Conservation (phyloP, 2,797 vertebrate genomes). For the Aselliscus stoliczkanus region DNA sequence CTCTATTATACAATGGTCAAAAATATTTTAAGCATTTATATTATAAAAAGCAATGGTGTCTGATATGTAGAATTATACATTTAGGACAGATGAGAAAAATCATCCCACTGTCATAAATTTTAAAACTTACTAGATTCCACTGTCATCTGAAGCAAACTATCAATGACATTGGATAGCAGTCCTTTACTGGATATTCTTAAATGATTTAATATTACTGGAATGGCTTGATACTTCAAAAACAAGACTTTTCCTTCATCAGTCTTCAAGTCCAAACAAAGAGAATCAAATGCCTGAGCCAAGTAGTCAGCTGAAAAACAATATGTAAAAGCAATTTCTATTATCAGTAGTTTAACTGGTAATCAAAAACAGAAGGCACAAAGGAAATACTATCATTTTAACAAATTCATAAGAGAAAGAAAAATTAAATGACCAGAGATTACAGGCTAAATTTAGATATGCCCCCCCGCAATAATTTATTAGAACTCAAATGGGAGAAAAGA, state of each 20-base stretch:
- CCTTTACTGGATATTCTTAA: conserved; percentile 82
- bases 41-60: not conserved
- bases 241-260: conserved; percentile 87
- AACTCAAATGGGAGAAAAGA: not conserved
- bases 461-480: not conserved
- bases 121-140: conserved; percentile 87
- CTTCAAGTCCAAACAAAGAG: conserved; percentile 85
- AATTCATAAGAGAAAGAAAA: not conserved
- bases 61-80: not conserved
- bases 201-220: conserved; percentile 83
- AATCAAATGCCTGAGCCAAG: conserved; percentile 87
- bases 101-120: not conserved
- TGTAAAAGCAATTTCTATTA: not conserved
- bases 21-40: not conserved
- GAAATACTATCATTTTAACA: not conserved
- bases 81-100: not conserved
- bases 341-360: not conserved
- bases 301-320: conserved; percentile 86
- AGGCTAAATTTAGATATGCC: not conserved
- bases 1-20: not conserved
- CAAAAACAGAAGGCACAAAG: not conserved
- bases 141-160: conserved; percentile 90
- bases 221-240: conserved; percentile 87
- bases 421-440: not conserved
- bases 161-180: conserved; percentile 83